A percentile compares a stretch with the other conserved stretches of the same genome.
phyloP scores from a whole-genome alignment of 2,888 invertebrate species.

The Clitarchus hookeri region DNA sequence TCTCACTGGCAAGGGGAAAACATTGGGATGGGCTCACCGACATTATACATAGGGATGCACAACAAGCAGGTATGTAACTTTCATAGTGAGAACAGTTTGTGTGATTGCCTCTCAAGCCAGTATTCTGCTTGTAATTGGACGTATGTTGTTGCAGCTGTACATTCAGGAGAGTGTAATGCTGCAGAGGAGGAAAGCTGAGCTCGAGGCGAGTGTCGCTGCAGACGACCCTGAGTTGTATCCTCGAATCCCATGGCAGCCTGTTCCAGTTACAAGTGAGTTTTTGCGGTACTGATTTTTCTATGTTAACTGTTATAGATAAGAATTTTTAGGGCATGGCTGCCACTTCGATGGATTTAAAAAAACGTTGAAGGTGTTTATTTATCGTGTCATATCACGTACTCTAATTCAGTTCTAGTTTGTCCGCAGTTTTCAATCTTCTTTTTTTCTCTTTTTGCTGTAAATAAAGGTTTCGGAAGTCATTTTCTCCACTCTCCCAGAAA shows the following conservation, averaged over 20 bases:
- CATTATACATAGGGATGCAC: constrained; percentile 85
- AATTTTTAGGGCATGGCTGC: too few relatives aligned
- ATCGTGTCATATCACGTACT: too few relatives aligned
- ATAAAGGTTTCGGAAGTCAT: too few relatives aligned
- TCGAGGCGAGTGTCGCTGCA: constrained; percentile 51
- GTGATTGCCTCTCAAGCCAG: constrained; percentile 39
- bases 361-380: too few relatives aligned
- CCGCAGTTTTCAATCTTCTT: too few relatives aligned
- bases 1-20: constrained; percentile 54
- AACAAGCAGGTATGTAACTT: constrained; percentile 67
- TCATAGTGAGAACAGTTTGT: constrained; percentile 43
- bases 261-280: constrained; percentile 58
- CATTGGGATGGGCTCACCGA: constrained; percentile 59
- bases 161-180: constrained; percentile 68
- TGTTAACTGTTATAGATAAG: background rate
- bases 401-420: too few relatives aligned
- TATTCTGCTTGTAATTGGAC: too few relatives aligned
- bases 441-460: too few relatives aligned
- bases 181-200: constrained; percentile 52
- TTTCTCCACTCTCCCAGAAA: too few relatives aligned
- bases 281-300: background rate
- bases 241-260: constrained; percentile 75
- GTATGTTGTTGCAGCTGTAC: constrained; percentile 60
- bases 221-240: constrained; percentile 48
- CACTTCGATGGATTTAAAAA: too few relatives aligned